Evolutionary conservation across 2,888 invertebrate species (phyloP).

Genomic region (Synanthedon tipuliformis): DNA sequence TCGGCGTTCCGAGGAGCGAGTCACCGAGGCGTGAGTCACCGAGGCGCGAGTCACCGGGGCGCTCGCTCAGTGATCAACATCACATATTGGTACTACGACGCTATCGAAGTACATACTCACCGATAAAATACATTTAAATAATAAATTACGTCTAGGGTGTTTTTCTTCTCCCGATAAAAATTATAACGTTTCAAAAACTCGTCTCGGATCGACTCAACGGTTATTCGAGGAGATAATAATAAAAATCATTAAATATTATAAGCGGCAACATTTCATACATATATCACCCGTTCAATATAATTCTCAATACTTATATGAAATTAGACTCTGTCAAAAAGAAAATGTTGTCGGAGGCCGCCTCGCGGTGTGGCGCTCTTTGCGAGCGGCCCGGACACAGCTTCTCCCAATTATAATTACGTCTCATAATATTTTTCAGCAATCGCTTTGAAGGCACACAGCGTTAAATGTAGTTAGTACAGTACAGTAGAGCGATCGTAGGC

Average conservation of each 20-base stretch:
- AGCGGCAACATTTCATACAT: conserved; percentile 70
- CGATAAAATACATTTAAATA: conserved; percentile 59
- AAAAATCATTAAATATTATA: conserved; percentile 64
- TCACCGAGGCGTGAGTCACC: conserved; percentile 1
- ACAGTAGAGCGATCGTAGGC: conserved; percentile 57
- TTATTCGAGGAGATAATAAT: conserved; percentile 63
- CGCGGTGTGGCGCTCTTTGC: conserved; percentile 49
- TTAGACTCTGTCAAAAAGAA: conserved; percentile 54
- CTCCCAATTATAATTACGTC: conserved; percentile 61
- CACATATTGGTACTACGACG: conserved; percentile 54
- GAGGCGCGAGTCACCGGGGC: conserved; percentile 10
- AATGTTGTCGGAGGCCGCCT: conserved; percentile 45
- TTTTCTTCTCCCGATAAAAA: conserved; percentile 69
- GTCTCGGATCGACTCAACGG: conserved; percentile 66
- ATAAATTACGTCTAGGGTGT: conserved; percentile 64
- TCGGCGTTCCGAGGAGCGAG: conserved; percentile 1
- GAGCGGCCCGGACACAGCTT: conserved; percentile 54
- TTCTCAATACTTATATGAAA: conserved; percentile 63
- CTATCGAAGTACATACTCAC: conserved; percentile 55
- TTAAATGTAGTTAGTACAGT: conserved; percentile 72
- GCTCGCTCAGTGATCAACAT: conserved; percentile 62
- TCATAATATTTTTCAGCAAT: conserved; percentile 75
- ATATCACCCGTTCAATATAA: conserved; percentile 70
- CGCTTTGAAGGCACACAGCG: conserved; percentile 87
- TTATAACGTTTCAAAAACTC: conserved; percentile 65